A percentile compares a stretch with the other conserved stretches of the same genome.
Conservation (phyloP, 2,797 vertebrate genomes). For the Pitangus sulphuratus region DNA sequence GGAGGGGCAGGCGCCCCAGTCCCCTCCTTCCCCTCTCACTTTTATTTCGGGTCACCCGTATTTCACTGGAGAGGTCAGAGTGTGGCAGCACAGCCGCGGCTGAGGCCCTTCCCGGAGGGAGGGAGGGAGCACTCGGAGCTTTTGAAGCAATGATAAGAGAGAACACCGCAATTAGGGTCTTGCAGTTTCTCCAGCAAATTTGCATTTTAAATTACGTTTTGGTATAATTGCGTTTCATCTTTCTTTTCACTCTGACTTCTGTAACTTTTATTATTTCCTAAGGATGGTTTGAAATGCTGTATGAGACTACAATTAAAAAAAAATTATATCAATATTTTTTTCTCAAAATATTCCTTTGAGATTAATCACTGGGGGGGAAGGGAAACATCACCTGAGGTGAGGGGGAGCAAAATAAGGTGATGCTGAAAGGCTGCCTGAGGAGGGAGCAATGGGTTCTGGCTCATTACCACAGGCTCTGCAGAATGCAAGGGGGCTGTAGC, state of each 20-base stretch:
- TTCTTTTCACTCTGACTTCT: slow-evolving; percentile 58
- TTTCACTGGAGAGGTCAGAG: slow-evolving; percentile 60
- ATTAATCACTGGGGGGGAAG: slow-evolving; percentile 6
- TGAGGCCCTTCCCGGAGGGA: slow-evolving; percentile 38
- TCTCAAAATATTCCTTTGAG: slow-evolving; percentile 57
- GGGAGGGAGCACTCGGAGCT: neutral
- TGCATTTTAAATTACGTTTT: slow-evolving; percentile 76
- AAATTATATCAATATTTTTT: neutral
- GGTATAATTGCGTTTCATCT: slow-evolving; percentile 61
- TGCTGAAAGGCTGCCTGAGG: neutral
- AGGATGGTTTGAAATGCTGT: slow-evolving; percentile 28
- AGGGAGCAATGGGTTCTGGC: neutral
- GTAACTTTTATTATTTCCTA: slow-evolving; percentile 36
- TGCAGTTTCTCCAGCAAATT: slow-evolving; percentile 35
- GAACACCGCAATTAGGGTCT: slow-evolving; percentile 41
- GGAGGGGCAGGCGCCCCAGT: fast-evolving
- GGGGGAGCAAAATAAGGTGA: neutral
- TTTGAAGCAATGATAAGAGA: neutral
- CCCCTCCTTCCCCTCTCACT: neutral
- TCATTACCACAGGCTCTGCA: neutral
- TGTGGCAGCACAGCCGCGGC: slow-evolving; percentile 20
- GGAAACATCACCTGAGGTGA: neutral
- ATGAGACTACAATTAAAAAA: neutral
- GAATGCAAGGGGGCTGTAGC: neutral
- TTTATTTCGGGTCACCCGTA: slow-evolving; percentile 10